Evolutionary conservation across 2,888 invertebrate species (phyloP).

Genomic region (Geophilus truncorum): DNA sequence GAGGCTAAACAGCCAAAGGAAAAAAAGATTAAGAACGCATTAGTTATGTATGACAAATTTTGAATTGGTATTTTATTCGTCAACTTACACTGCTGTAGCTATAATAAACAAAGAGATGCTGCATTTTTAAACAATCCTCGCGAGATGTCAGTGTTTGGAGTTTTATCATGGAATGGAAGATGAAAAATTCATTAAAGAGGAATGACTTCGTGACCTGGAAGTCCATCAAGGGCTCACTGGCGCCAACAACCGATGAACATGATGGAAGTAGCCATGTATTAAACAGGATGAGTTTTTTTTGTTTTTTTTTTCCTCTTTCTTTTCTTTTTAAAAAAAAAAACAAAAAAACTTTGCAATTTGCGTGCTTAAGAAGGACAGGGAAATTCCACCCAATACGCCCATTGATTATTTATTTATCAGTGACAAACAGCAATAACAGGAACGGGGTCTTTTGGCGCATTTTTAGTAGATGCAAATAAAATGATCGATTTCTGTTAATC

Average conservation of each 20-base stretch:
- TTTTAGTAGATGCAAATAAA: background rate
- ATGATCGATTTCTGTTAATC: too few species aligned
- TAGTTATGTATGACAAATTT: background rate
- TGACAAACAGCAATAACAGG: background rate
- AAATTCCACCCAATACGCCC: background rate
- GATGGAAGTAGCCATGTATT: background rate
- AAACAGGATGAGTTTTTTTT: background rate
- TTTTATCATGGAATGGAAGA: background rate
- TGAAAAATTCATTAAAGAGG: slow-evolving; percentile 15
- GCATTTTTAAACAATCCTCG: background rate
- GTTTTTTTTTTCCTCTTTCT: too few species aligned
- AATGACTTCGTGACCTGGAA: background rate
- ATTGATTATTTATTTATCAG: background rate
- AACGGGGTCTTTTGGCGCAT: background rate
- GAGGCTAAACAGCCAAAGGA: background rate
- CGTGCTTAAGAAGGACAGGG: background rate
- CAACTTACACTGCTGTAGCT: background rate
- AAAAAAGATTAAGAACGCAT: background rate
- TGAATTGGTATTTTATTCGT: background rate
- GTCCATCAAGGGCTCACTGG: background rate
- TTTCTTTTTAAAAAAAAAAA: background rate
- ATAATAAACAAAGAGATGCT: background rate
- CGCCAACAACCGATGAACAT: background rate
- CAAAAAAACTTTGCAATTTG: background rate
- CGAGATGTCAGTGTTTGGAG: background rate